Conservation (phyloP, 2,113 vertebrate genomes). For the Zosterops japonicus region DNA sequence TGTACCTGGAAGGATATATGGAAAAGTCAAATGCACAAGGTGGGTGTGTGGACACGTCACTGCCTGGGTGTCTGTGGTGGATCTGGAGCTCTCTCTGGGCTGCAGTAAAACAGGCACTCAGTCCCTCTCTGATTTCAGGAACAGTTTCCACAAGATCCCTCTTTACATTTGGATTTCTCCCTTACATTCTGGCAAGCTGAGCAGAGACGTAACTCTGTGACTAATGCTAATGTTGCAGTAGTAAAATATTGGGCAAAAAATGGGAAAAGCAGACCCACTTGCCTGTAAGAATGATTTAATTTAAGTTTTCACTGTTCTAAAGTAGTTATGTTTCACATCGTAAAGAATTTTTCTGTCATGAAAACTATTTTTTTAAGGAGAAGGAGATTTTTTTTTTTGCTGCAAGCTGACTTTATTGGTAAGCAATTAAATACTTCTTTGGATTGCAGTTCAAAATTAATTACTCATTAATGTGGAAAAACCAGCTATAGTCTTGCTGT, state of each 20-base stretch:
- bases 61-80: neutral
- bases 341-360: slow-evolving; percentile 42
- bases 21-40: neutral
- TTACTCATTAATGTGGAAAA: slow-evolving; percentile 56
- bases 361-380: slow-evolving; percentile 39
- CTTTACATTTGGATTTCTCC: neutral
- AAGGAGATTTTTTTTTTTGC: slow-evolving; percentile 16
- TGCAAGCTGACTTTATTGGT: slow-evolving; percentile 38
- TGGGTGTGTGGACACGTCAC: neutral
- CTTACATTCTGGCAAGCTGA: neutral
- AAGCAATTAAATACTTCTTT: slow-evolving; percentile 51
- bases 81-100: neutral
- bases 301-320: slow-evolving; percentile 48
- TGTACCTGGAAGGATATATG: neutral
- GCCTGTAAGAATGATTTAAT: slow-evolving; percentile 51
- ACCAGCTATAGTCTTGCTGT: neutral
- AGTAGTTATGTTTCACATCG: slow-evolving; percentile 50
- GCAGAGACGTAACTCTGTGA: neutral
- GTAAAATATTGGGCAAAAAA: slow-evolving; percentile 43
- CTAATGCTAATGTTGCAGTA: slow-evolving; percentile 30
- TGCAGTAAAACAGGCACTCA: neutral
- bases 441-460: slow-evolving; percentile 47
- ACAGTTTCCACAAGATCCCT: neutral
- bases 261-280: slow-evolving; percentile 45
- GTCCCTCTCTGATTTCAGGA: neutral